Evolutionary conservation across 2,113 vertebrate species (phyloP).

Genomic region (Sisor rabdophorus): DNA sequence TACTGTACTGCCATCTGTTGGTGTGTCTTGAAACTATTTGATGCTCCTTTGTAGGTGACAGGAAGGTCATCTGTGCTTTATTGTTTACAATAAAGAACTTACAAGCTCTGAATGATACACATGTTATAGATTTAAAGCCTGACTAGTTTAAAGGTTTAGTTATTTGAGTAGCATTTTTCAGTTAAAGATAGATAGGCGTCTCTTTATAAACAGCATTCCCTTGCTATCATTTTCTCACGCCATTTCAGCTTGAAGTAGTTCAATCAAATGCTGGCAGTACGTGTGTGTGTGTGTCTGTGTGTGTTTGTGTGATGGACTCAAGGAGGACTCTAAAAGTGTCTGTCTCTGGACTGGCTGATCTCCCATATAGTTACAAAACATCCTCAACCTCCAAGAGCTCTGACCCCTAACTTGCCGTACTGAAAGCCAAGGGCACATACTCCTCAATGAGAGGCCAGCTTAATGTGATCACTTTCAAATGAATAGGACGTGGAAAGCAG

Average conservation of each 20-base stretch:
- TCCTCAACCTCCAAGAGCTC: conserved; percentile 37
- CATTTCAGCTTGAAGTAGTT: conserved; percentile 15
- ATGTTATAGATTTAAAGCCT: neutral
- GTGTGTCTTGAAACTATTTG: too few relatives aligned
- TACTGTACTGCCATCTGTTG: too few relatives aligned
- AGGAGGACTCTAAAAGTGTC: conserved; percentile 30
- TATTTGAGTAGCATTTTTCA: neutral
- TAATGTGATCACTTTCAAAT: conserved; percentile 39
- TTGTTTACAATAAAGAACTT: too few relatives aligned
- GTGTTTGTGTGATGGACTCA: conserved; percentile 16
- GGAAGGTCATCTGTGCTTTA: too few relatives aligned
- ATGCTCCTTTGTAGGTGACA: too few relatives aligned
- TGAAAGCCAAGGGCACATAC: conserved; percentile 16
- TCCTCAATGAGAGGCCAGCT: neutral
- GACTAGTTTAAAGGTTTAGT: too few relatives aligned
- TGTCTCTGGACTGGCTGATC: conserved; percentile 34
- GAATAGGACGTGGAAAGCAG: conserved; percentile 12
- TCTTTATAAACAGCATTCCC: neutral
- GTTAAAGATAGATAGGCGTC: neutral
- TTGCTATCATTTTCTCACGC: conserved; percentile 16
- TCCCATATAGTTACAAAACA: conserved; percentile 42
- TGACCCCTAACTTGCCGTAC: conserved; percentile 11
- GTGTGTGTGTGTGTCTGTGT: neutral
- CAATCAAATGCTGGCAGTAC: conserved; percentile 31
- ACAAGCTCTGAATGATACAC: too few relatives aligned